Evolutionary conservation across 2,888 invertebrate genomes (phyloP).

Genomic region (Ashinkailepas kermadecensis): DNA sequence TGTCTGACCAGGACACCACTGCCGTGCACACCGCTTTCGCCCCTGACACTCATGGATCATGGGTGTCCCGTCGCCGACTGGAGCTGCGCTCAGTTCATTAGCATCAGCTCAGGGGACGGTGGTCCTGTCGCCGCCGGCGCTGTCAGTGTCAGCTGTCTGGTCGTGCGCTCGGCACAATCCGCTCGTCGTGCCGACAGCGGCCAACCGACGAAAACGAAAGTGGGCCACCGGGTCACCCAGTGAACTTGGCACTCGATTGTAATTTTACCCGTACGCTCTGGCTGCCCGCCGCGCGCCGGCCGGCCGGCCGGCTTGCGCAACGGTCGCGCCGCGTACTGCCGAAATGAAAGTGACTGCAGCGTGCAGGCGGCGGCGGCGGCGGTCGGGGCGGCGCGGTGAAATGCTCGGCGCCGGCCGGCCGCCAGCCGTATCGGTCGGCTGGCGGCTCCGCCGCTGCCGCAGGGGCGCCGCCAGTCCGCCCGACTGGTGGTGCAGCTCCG

Average conservation of each 20-base stretch:
- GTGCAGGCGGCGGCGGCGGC: too few relatives aligned
- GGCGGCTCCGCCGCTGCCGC: not conserved
- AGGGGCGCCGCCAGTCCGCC: not conserved
- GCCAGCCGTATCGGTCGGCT: not conserved
- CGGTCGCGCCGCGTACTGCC: not conserved
- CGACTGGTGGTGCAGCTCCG: not conserved
- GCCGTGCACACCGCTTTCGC: too few relatives aligned
- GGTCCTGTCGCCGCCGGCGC: too few relatives aligned
- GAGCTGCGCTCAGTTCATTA: too few relatives aligned
- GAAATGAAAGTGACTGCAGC: not conserved
- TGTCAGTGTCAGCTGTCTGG: too few relatives aligned
- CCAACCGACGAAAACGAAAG: constrained; percentile 3
- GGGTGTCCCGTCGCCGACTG: too few relatives aligned
- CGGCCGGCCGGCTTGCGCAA: constrained; percentile 9
- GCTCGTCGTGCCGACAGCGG: not conserved
- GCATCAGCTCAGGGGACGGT: too few relatives aligned
- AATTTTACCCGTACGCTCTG: not conserved
- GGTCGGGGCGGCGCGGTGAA: not conserved
- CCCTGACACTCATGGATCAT: too few relatives aligned
- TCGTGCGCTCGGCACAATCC: too few relatives aligned
- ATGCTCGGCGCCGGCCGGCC: not conserved
- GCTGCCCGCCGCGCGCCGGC: not conserved
- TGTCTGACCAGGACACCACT: too few relatives aligned
- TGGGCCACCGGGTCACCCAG: constrained; percentile 8
- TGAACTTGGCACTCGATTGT: constrained; percentile 15